Percentiles rank a stretch among this genome's conserved stretches.
Evolutionary conservation across 2,797 vertebrate genomes (phyloP).

Genomic region (Phoebastria nigripes): DNA sequence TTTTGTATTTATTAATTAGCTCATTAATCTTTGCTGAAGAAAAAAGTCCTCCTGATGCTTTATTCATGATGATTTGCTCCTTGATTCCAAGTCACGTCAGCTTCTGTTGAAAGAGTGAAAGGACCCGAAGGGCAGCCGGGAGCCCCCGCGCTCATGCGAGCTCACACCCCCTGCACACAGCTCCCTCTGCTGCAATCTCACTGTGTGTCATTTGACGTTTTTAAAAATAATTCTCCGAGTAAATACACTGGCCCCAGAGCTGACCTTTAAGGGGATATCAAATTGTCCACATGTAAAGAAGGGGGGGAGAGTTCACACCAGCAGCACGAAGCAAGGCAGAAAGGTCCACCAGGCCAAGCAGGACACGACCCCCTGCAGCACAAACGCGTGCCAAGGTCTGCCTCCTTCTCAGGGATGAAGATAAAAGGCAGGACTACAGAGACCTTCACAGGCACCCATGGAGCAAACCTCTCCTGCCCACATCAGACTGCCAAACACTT

Average conservation of each 20-base stretch:
- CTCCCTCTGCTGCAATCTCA: not conserved
- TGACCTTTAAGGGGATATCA: not conserved
- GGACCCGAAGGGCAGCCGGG: not conserved
- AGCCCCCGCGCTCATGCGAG: not conserved
- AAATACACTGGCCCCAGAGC: not conserved
- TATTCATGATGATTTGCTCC: slow-evolving; percentile 24
- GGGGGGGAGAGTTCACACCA: not conserved
- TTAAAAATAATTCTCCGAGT: not conserved
- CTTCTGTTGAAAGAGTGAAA: not conserved
- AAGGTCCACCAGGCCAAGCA: not conserved
- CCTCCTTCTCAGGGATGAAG: fast-evolving
- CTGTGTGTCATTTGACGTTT: not conserved
- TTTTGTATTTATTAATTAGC: slow-evolving; percentile 34
- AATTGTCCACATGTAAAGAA: not conserved
- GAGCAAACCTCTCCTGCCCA: not conserved
- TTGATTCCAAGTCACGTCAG: not conserved
- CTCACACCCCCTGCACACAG: not conserved
- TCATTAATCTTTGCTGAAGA: slow-evolving; percentile 50
- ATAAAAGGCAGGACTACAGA: not conserved
- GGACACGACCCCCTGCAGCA: fast-evolving
- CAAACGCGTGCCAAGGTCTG: fast-evolving
- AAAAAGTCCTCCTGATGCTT: slow-evolving; percentile 19
- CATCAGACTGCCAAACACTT: not conserved
- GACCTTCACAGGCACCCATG: fast-evolving
- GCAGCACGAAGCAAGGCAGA: not conserved